These are phyloP conservation scores for Lepidurus arcticus DNA, from an alignment of 1,140 invertebrate species.

Conservation along the genomic window DNA sequence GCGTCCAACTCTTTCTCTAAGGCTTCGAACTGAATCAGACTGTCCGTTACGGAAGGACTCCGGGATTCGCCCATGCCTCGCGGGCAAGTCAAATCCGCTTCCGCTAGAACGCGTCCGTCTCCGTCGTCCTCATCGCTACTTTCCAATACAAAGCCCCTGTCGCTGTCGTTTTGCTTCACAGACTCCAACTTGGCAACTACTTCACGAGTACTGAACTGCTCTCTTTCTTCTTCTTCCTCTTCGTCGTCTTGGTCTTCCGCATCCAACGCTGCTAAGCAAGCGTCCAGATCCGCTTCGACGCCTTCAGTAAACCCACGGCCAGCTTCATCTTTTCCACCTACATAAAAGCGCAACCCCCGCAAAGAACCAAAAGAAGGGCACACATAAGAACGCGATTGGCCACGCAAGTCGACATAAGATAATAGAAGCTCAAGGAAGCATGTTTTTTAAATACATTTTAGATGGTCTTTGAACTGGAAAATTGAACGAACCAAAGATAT, in stretches of 20 bases:
- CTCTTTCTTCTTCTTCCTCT: background rate
- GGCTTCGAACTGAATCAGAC: slow-evolving; percentile 33
- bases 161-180: background rate
- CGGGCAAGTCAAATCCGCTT: background rate
- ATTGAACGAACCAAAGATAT: background rate
- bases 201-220: background rate
- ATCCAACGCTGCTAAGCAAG: background rate
- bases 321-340: background rate
- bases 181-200: background rate
- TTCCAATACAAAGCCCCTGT: background rate
- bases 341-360: background rate
- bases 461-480: background rate
- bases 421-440: background rate
- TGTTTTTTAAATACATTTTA: background rate
- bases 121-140: slow-evolving; percentile 4
- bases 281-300: slow-evolving; percentile 7
- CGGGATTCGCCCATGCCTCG: slow-evolving; percentile 12
- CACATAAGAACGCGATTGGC: background rate
- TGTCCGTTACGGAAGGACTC: slow-evolving; percentile 34
- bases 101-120: background rate
- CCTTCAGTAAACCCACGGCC: background rate
- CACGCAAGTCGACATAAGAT: background rate
- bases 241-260: background rate
- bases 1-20: slow-evolving; percentile 28
- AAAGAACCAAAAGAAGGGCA: background rate